Evolutionary conservation across 1,140 invertebrate species (phyloP), one percentile per base, ranked within the genome.

Genomic region (Dufourea novaeangliae): DNA sequence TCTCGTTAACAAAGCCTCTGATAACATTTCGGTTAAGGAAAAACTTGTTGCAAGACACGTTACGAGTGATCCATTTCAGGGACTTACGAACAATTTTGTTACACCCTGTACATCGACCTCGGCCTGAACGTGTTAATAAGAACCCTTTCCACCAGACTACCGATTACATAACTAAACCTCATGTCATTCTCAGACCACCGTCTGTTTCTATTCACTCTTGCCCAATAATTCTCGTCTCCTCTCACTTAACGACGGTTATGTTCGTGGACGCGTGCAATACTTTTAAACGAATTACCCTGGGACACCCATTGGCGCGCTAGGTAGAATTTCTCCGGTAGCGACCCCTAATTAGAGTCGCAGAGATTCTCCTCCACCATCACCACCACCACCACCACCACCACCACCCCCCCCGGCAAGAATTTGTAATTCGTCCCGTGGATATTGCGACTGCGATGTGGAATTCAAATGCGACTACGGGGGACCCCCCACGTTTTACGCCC

Each of bases 371-470:
- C n/a, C n/a, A n/a, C n/a, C n/a, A n/a, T n/a, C n/a, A n/a, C n/a
- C n/a, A n/a, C n/a, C n/a, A n/a, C n/a, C n/a, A n/a, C n/a, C n/a
- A n/a, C n/a, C n/a, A n/a, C n/a, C n/a, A n/a, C n/a, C n/a, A n/a
- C n/a, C n/a, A n/a, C n/a, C n/a, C n/a, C n/a, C 20, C 62, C 2
- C 56, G 50, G 74, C 72, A 78, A 81, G 82, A 81, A 85, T 84
- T 73, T 78, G 82, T 44, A 67, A 80, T 85, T 86, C 73, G 54
- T 82, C 50, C 73, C 56, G 11, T n/a, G 52, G 56, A 44, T 86
- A 83, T 84, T 83, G 71, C 70, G 27, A 74, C 56, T 54, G 39
- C n/a, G 72, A 70, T 64, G 61, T 67, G 44, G 46, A 74, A 81
- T 83, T 83, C 76, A 80, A 79, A 84, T 80, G 39, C 54, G 29